A percentile compares a stretch with the other conserved stretches of the same genome.
Conservation (phyloP, 2,888 invertebrate genomes). For the Oscheius onirici region DNA sequence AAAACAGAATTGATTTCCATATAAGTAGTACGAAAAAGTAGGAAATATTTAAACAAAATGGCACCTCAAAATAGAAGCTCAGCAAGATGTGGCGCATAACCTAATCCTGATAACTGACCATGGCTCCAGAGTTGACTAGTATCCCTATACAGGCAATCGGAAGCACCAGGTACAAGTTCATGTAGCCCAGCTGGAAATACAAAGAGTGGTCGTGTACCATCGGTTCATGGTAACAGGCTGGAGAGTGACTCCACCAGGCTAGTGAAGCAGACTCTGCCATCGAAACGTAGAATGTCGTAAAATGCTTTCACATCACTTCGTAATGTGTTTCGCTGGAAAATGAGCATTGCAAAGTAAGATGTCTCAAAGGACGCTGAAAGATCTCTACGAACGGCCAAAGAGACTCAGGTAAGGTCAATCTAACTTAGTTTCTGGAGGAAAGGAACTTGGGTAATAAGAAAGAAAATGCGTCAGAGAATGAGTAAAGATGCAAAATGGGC, state of each 20-base stretch:
- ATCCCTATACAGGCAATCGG: conserved; percentile 67
- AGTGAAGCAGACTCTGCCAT: conserved; percentile 33
- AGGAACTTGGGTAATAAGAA: background rate
- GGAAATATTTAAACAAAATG: too few species aligned
- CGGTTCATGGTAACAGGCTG: conserved; percentile 69
- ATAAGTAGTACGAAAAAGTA: too few species aligned
- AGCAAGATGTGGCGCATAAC: too few species aligned
- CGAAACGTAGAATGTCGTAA: background rate
- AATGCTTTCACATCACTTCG: conserved; percentile 11
- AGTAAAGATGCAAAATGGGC: background rate
- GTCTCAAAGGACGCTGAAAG: background rate
- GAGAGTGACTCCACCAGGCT: conserved; percentile 36
- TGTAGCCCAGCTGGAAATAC: conserved; percentile 60
- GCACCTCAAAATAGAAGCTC: too few species aligned
- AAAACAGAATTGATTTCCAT: too few species aligned
- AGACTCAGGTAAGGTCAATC: conserved; percentile 9
- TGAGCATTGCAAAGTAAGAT: background rate
- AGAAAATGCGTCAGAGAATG: background rate
- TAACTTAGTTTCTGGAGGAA: background rate
- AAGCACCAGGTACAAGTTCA: conserved; percentile 62
- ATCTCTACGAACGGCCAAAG: background rate
- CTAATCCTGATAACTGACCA: too few species aligned
- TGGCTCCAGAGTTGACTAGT: conserved; percentile 65
- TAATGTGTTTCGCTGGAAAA: background rate
- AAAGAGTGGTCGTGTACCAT: conserved; percentile 68